A percentile compares a stretch with the other conserved stretches of the same genome.
Conservation (phyloP, 2,113 vertebrate species). For the Rhadina sibilatrix region DNA sequence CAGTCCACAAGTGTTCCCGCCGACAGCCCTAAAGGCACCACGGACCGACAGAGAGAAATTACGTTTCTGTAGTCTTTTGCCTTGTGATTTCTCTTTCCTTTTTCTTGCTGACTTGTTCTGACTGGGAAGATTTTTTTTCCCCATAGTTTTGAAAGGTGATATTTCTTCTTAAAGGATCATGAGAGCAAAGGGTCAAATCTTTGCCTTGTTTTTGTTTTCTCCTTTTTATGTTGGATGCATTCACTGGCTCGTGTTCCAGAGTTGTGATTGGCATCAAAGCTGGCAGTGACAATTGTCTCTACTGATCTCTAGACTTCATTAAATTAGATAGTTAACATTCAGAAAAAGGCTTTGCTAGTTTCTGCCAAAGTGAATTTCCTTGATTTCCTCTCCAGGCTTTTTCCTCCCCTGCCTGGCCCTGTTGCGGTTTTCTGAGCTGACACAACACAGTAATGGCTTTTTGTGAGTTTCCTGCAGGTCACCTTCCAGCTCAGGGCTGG, state of each 20-base stretch:
- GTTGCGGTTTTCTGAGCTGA: constrained; percentile 43
- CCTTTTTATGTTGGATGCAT: neutral
- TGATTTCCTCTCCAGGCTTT: constrained; percentile 35
- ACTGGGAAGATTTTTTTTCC: neutral
- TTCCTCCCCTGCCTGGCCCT: neutral
- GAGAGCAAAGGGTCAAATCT: constrained; percentile 30
- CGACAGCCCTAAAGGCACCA: neutral
- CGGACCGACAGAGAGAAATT: neutral
- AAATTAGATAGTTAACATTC: constrained; percentile 64
- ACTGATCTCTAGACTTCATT: constrained; percentile 58
- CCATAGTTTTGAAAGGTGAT: neutral
- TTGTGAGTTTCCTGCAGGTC: neutral
- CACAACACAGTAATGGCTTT: neutral
- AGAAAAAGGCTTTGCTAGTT: constrained; percentile 47
- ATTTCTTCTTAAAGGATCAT: neutral
- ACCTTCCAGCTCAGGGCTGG: neutral
- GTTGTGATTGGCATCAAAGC: constrained; percentile 44
- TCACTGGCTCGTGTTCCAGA: neutral
- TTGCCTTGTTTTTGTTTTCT: constrained; percentile 45
- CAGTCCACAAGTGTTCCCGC: neutral
- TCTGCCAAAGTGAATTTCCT: constrained; percentile 64
- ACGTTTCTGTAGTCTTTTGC: neutral
- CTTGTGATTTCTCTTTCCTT: neutral
- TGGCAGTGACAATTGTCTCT: constrained; percentile 64
- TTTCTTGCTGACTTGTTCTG: neutral